Percentiles rank a stretch among this genome's conserved stretches.
These are phyloP conservation scores for Cuniculus paca DNA, from an alignment of 2,797 vertebrate species.

Conservation along the genomic window DNA sequence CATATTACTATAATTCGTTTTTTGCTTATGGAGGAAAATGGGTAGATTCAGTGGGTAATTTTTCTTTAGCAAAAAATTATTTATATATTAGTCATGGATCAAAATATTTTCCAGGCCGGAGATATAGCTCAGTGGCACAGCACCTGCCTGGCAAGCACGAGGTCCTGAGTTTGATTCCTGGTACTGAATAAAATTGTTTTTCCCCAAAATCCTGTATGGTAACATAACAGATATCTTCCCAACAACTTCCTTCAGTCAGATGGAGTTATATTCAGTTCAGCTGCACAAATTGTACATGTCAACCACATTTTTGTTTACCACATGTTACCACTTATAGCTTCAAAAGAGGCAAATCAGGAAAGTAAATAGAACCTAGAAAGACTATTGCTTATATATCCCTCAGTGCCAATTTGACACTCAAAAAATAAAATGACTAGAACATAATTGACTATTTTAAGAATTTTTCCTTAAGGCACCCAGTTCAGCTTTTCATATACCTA, in stretches of 20 bases:
- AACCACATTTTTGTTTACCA: conserved; percentile 7
- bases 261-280: background rate
- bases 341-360: conserved; percentile 58
- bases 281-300: background rate
- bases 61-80: conserved; percentile 51
- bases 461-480: conserved; percentile 22
- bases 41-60: background rate
- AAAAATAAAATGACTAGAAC: conserved; percentile 24
- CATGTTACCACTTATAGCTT: conserved; percentile 28
- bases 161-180: too few species aligned
- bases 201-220: background rate
- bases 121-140: too few species aligned
- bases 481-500: background rate
- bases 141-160: too few species aligned
- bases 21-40: conserved; percentile 46
- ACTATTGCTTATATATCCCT: background rate
- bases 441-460: conserved; percentile 54
- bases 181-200: too few species aligned
- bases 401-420: background rate
- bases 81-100: conserved; percentile 31
- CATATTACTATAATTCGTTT: background rate
- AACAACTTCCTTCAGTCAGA: background rate
- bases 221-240: conserved; percentile 43
- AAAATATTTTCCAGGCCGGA: conserved; percentile 34
- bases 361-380: background rate